phyloP scores from a whole-genome alignment of 2,113 vertebrate species.

The Laterallus jamaicensis region DNA sequence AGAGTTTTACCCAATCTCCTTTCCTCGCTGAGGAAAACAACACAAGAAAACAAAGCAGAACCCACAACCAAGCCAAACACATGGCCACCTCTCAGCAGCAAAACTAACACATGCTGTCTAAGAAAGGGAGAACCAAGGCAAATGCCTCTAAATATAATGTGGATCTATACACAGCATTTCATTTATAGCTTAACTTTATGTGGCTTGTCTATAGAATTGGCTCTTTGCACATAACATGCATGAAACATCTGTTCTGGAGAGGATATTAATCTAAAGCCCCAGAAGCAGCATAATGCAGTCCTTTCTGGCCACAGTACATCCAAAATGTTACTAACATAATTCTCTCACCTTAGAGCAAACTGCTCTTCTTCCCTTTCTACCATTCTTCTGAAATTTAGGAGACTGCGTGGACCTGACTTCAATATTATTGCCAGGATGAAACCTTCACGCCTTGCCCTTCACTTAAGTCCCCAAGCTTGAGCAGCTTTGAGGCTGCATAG shows the following conservation, averaged over 20 bases:
- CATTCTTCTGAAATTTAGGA: not conserved
- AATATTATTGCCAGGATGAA: not conserved
- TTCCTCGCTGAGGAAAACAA: slow-evolving; percentile 1
- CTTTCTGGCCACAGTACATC: not conserved
- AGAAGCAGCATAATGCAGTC: not conserved
- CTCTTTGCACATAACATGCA: not conserved
- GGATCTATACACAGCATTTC: not conserved
- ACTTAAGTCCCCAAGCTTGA: not conserved
- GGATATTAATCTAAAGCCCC: not conserved
- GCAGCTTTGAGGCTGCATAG: not conserved
- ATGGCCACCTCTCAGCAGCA: not conserved
- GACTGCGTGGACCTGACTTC: not conserved
- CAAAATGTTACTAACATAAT: not conserved
- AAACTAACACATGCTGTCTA: not conserved
- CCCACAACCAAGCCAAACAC: not conserved
- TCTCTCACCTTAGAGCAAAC: not conserved
- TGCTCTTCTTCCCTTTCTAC: not conserved
- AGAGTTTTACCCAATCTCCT: not conserved
- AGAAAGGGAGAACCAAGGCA: not conserved
- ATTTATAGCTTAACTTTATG: not conserved
- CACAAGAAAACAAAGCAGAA: slow-evolving; percentile 21
- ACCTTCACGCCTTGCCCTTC: not conserved
- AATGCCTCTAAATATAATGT: not conserved
- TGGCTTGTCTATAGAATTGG: not conserved
- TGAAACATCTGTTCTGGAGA: not conserved